Conservation (phyloP, 2,888 invertebrate species). For the Diadegma fenestrale region DNA sequence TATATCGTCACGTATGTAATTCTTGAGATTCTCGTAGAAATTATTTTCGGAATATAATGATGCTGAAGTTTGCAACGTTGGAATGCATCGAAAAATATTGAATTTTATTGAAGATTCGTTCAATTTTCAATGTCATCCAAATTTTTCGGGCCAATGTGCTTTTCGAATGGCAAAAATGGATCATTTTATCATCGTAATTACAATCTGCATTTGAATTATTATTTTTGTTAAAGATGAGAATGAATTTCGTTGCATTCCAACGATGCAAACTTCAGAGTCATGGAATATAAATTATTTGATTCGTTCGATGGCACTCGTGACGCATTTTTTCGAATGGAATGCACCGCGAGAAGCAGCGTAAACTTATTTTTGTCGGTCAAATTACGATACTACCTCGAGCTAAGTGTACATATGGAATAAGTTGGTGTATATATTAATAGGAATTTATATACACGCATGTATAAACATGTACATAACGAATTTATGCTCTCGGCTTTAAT, state of each 20-base stretch:
- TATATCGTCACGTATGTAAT: too few relatives aligned
- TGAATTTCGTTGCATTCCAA: too few relatives aligned
- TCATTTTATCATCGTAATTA: too few relatives aligned
- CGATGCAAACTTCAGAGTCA: too few relatives aligned
- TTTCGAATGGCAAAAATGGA: too few relatives aligned
- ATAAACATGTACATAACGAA: slow-evolving; percentile 26
- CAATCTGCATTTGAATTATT: too few relatives aligned
- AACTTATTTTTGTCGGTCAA: slow-evolving; percentile 1
- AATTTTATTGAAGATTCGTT: too few relatives aligned
- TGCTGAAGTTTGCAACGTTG: too few relatives aligned
- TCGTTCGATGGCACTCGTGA: neutral
- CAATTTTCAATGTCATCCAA: too few relatives aligned
- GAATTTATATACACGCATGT: neutral
- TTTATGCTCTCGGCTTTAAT: slow-evolving; percentile 52
- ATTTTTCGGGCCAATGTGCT: too few relatives aligned
- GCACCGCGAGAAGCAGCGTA: neutral
- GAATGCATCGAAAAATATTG: too few relatives aligned
- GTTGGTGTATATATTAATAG: neutral
- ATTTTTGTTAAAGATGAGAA: too few relatives aligned
- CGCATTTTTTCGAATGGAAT: slow-evolving; percentile 8
- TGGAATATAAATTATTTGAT: slow-evolving; percentile 17
- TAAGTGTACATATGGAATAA: slow-evolving; percentile 10
- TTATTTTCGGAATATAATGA: neutral
- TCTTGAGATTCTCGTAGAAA: neutral
- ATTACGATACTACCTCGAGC: slow-evolving; percentile 11